Percentiles rank a stretch among this genome's conserved stretches.
phyloP scores from a whole-genome alignment of 2,888 invertebrate species.

The Machimus rusticus region DNA sequence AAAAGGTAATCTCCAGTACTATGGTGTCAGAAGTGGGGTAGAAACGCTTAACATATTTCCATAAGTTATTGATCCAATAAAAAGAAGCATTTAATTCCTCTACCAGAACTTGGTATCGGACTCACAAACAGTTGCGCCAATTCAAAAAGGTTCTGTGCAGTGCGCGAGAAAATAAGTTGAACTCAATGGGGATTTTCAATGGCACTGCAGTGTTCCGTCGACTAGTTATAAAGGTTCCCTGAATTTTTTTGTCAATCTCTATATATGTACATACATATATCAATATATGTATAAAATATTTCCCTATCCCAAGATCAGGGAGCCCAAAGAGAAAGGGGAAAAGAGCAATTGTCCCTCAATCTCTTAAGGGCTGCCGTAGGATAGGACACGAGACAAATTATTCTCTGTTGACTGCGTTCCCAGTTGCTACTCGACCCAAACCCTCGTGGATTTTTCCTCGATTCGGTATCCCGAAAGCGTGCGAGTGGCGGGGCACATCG shows the following conservation, averaged over 20 bases:
- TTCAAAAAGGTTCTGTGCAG: not conserved
- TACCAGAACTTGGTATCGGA: not conserved
- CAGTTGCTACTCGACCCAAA: not conserved
- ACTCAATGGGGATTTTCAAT: not conserved
- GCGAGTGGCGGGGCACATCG: not conserved
- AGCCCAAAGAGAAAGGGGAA: constrained; percentile 8
- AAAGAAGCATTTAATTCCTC: not conserved
- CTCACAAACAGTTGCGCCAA: not conserved
- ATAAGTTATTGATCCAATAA: constrained; percentile 3
- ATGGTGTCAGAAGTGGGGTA: not conserved
- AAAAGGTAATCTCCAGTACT: not conserved
- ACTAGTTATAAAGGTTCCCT: not conserved
- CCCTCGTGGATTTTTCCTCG: not conserved
- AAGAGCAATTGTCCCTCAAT: not conserved
- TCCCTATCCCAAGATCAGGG: not conserved
- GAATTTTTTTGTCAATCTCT: constrained; percentile 4
- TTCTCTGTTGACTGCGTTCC: constrained; percentile 26
- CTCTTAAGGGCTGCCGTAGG: not conserved
- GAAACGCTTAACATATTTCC: not conserved
- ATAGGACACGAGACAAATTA: constrained; percentile 25
- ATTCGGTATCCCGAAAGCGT: not conserved
- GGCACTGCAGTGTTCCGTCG: not conserved
- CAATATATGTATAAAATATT: not conserved
- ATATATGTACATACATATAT: not conserved
- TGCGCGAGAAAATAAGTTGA: not conserved